These are phyloP conservation scores for Epinephelus moara DNA, from an alignment of 2,113 vertebrate genomes.

Conservation along the genomic window DNA sequence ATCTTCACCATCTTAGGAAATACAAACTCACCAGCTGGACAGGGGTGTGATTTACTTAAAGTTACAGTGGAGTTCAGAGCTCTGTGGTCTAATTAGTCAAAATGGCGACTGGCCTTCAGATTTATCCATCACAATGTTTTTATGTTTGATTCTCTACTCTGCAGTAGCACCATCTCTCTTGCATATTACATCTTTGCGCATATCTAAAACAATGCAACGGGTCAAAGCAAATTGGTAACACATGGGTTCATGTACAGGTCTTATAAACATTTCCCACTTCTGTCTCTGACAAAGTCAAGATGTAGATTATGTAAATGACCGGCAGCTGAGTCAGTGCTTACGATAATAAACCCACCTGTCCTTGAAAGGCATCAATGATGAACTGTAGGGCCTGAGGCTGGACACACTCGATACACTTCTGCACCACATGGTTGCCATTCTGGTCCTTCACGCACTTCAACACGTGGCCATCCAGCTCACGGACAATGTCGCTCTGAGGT, in stretches of 20 bases:
- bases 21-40: too few relatives aligned
- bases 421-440: slow-evolving; percentile 98
- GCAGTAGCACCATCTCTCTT: not conserved
- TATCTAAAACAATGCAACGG: not conserved
- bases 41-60: too few relatives aligned
- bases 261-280: too few relatives aligned
- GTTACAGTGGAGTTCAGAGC: too few relatives aligned
- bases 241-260: too few relatives aligned
- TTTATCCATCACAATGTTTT: not conserved
- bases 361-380: slow-evolving; percentile 97
- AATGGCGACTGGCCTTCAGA: too few relatives aligned
- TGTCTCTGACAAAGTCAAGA: not conserved
- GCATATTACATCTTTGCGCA: not conserved
- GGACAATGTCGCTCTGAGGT: slow-evolving; percentile 94
- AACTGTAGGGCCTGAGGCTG: slow-evolving; percentile 96
- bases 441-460: slow-evolving; percentile 98
- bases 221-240: not conserved
- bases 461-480: slow-evolving; percentile 95
- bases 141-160: too few relatives aligned
- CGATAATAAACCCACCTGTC: slow-evolving; percentile 86
- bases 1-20: too few relatives aligned
- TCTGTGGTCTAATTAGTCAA: too few relatives aligned
- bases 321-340: not conserved
- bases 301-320: not conserved
- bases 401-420: slow-evolving; percentile 98